Evolutionary conservation across 1,140 invertebrate species (phyloP), one percentile per base, ranked within the genome.

Genomic region (Drosophila erecta): DNA sequence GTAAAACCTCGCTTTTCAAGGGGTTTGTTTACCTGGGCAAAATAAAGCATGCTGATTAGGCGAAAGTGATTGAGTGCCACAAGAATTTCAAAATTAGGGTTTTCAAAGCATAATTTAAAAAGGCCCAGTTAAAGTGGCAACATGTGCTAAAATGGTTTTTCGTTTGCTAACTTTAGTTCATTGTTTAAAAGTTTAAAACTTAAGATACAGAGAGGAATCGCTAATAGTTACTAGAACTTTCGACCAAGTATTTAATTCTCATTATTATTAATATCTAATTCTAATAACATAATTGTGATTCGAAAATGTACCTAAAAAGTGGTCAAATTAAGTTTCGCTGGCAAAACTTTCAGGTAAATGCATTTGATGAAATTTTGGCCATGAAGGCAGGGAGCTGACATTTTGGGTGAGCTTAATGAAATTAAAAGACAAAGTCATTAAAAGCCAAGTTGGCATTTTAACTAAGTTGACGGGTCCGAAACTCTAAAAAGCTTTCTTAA

Each of bases 341-440:
- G 30, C 30, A 8, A n/a, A 37, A 65, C 78, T 75, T 87, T 79
- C 73, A 87, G 72, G 60, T 56, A 76, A 86, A 79, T 78, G 79
- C 70, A 83, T 73, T 71, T 79, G 11, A 35, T 33, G 20, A 67
- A 73, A 56, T 83, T 67, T 71, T 72, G 54, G 55, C 72, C 80
- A 40, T 58, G 41, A 58, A 47, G 8, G n/a, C 4, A 41, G n/a
- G 40, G 56, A 57, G 56, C 38, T 67, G n/a, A 44, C 44, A 51
- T 77, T 89, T 64, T 69, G 80, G 84, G 76, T 77, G 43, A 41
- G 73, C 56, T 67, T 69, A 79, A 87, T 89, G 73, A 58, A 87
- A 89, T 87, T 80, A 87, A 87, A 89, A 77, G 60, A 77, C 60
- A 70, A 81, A 78, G 59, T 87, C 60, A 85, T 85, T 84, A 84